A percentile compares a stretch with the other conserved stretches of the same genome.
Conservation (phyloP, 2,888 invertebrate species). For the Melieria picta region DNA sequence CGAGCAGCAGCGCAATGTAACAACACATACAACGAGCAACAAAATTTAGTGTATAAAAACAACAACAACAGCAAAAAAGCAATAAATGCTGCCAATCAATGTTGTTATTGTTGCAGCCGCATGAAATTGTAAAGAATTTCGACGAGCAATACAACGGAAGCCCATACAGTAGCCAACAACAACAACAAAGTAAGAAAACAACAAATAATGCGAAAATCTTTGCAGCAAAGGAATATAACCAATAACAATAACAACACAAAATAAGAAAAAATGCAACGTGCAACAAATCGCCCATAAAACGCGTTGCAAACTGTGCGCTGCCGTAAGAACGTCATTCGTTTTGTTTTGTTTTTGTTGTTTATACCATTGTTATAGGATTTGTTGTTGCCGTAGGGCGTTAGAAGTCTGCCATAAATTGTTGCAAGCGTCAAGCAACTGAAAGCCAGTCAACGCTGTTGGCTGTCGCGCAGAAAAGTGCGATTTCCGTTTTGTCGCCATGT, state of each 20-base stretch:
- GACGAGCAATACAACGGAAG: too few species aligned
- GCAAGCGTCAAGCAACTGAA: too few species aligned
- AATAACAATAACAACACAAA: not conserved
- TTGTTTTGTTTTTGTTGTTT: slow-evolving; percentile 42
- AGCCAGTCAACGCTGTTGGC: slow-evolving; percentile 1
- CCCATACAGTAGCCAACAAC: too few species aligned
- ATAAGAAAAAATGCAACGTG: not conserved
- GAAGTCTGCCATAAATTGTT: too few species aligned
- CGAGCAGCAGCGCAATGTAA: slow-evolving; percentile 13
- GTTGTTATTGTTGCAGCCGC: not conserved
- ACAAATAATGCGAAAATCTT: slow-evolving; percentile 6
- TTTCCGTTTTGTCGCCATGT: slow-evolving; percentile 14
- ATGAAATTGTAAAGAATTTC: too few species aligned
- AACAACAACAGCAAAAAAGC: slow-evolving; percentile 3
- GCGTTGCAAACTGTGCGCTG: not conserved
- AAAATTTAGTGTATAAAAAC: slow-evolving; percentile 1
- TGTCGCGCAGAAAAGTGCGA: not conserved
- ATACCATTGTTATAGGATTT: slow-evolving; percentile 23
- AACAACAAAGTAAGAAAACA: not conserved
- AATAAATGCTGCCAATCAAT: too few species aligned
- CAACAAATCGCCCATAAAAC: not conserved
- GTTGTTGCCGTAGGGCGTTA: slow-evolving; percentile 7
- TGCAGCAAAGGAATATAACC: slow-evolving; percentile 27
- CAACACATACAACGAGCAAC: not conserved
- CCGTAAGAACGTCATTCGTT: slow-evolving; percentile 14